These are phyloP conservation scores for Lycocerus yunnanus DNA, from an alignment of 2,888 invertebrate species.

Conservation along the genomic window DNA sequence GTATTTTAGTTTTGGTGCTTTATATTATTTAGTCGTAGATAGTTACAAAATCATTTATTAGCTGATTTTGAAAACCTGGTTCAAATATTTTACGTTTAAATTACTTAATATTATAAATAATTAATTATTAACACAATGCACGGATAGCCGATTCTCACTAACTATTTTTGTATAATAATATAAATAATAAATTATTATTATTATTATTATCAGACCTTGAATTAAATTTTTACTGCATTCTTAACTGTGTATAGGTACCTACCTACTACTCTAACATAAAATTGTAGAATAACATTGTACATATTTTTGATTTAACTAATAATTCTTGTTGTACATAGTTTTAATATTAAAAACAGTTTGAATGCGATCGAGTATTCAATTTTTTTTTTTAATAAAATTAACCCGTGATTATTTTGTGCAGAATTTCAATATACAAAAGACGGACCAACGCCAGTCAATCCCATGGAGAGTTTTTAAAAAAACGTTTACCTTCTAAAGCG, in stretches of 20 bases:
- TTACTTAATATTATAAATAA: neutral
- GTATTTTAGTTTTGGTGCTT: neutral
- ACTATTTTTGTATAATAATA: neutral
- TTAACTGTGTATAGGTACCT: neutral
- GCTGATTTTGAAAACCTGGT: neutral
- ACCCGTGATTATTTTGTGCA: constrained; percentile 36
- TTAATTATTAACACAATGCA: neutral
- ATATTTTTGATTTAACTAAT: neutral
- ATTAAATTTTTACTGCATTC: neutral
- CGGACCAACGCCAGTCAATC: constrained; percentile 41
- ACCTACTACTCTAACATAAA: constrained; percentile 9
- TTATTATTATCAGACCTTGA: neutral
- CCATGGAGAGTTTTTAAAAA: constrained; percentile 37
- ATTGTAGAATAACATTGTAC: constrained; percentile 3
- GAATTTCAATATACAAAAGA: constrained; percentile 51
- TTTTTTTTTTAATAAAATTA: neutral
- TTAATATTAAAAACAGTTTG: neutral
- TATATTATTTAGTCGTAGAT: neutral
- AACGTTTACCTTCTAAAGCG: constrained; percentile 43
- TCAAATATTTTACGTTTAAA: neutral
- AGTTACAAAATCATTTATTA: neutral
- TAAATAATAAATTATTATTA: neutral
- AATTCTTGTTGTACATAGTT: neutral
- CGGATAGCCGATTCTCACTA: neutral
- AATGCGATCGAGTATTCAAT: neutral